Percentiles rank a stretch among this genome's conserved stretches.
Evolutionary conservation across 2,888 invertebrate species (phyloP).

Genomic region (Agrotis puta): DNA sequence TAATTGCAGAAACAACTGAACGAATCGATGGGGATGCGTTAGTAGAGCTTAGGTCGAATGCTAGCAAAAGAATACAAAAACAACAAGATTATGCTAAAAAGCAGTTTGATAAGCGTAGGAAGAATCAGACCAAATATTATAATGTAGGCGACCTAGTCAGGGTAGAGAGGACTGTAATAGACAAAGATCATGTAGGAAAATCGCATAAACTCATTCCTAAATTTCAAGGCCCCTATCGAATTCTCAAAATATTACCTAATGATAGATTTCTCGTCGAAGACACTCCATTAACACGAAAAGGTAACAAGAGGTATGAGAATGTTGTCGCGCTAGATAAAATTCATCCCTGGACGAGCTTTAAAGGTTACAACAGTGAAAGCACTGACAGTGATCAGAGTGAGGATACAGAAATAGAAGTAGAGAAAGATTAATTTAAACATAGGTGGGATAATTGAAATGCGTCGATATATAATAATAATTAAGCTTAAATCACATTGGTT

Average conservation of each 20-base stretch:
- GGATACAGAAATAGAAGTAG: background rate
- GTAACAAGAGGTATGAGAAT: slow-evolving; percentile 20
- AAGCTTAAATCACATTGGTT: background rate
- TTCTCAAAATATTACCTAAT: slow-evolving; percentile 26
- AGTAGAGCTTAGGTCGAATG: slow-evolving; percentile 28
- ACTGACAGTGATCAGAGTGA: slow-evolving; percentile 7
- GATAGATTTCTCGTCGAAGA: slow-evolving; percentile 27
- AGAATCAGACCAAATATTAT: slow-evolving; percentile 8
- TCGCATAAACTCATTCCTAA: slow-evolving; percentile 22
- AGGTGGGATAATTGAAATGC: background rate
- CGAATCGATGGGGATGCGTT: slow-evolving; percentile 5
- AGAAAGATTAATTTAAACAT: background rate
- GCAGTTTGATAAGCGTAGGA: slow-evolving; percentile 34
- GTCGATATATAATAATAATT: background rate
- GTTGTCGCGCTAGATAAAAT: slow-evolving; percentile 21
- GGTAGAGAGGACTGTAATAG: slow-evolving; percentile 21
- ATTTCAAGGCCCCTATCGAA: slow-evolving; percentile 21
- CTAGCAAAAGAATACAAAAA: slow-evolving; percentile 25
- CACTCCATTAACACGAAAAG: slow-evolving; percentile 18
- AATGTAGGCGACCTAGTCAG: slow-evolving; percentile 19
- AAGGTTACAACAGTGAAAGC: slow-evolving; percentile 1
- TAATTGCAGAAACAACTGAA: background rate
- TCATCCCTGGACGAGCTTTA: slow-evolving; percentile 12
- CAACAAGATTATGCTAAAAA: slow-evolving; percentile 34
- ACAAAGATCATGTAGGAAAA: slow-evolving; percentile 27